Conservation (phyloP, 37 sponge, comb jelly and placozoan genomes). For the Bolinopsis microptera region DNA sequence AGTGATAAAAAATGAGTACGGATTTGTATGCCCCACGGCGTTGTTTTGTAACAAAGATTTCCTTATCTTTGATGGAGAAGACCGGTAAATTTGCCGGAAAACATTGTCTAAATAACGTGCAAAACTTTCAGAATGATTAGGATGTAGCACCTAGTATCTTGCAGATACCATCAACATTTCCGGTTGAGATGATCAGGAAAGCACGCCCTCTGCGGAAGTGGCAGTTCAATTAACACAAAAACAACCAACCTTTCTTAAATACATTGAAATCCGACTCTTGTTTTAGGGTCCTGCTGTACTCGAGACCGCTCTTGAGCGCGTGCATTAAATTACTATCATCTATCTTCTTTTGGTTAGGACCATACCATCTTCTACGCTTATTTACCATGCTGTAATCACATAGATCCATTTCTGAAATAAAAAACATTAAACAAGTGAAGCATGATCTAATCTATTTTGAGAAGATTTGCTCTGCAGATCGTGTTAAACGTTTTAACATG, state of each 20-base stretch:
- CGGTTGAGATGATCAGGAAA: too few species aligned
- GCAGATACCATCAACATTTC: too few species aligned
- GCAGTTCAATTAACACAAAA: not conserved
- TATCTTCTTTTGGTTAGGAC: constrained; percentile 43
- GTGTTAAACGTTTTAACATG: not conserved
- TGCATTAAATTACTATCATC: constrained; percentile 53
- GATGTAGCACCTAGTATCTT: too few species aligned
- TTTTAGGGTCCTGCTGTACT: constrained; percentile 51
- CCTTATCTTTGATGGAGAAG: not conserved
- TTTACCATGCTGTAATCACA: constrained; percentile 36
- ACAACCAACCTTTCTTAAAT: constrained; percentile 29
- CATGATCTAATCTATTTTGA: not conserved
- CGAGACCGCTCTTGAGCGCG: constrained; percentile 30
- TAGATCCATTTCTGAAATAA: not conserved
- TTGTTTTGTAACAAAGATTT: not conserved
- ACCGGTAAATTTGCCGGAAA: not conserved
- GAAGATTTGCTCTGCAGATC: not conserved
- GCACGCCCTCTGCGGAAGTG: not conserved
- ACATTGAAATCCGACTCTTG: constrained; percentile 51
- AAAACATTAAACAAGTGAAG: not conserved
- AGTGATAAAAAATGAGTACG: not conserved
- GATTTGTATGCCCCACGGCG: not conserved
- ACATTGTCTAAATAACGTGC: not conserved
- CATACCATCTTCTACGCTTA: constrained; percentile 4
- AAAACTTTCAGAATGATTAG: not conserved